Evolutionary conservation across 2,113 vertebrate genomes (phyloP).

Genomic region (Gallinago paraguaiae): DNA sequence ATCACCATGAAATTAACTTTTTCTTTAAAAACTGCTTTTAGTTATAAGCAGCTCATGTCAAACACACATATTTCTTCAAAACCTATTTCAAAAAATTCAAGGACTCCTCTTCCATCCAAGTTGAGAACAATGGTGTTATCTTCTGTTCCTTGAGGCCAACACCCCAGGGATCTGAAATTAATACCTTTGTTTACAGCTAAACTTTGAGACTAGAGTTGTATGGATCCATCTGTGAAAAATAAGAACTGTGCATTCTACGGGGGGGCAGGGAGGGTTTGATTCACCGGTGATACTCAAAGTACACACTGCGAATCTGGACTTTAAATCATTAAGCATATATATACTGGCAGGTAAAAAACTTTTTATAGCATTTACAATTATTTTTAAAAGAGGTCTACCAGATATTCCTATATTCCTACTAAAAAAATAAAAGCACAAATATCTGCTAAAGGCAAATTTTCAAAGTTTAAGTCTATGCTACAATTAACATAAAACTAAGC

Average conservation of each 20-base stretch:
- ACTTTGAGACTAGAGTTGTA: not conserved
- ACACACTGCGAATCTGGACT: not conserved
- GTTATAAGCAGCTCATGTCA: not conserved
- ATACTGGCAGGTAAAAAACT: not conserved
- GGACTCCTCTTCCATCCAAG: not conserved
- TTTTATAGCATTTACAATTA: not conserved
- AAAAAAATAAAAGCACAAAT: not conserved
- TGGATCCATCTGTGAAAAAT: not conserved
- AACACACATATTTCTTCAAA: not conserved
- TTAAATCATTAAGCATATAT: not conserved
- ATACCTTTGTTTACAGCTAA: constrained; percentile 1
- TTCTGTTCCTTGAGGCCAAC: not conserved
- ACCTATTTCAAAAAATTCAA: not conserved
- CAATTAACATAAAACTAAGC: not conserved
- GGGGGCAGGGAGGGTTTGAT: not conserved
- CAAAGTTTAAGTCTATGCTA: not conserved
- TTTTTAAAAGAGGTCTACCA: not conserved
- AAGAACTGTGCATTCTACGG: not conserved
- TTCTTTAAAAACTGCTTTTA: no score
- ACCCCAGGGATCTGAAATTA: not conserved
- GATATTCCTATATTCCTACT: not conserved
- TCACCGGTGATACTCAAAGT: not conserved
- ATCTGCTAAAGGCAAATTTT: not conserved
- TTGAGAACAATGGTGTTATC: not conserved
- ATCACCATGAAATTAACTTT: not conserved